A percentile compares a stretch with the other conserved stretches of the same genome.
Conservation (phyloP, 2,797 vertebrate genomes). For the Alauda arvensis region DNA sequence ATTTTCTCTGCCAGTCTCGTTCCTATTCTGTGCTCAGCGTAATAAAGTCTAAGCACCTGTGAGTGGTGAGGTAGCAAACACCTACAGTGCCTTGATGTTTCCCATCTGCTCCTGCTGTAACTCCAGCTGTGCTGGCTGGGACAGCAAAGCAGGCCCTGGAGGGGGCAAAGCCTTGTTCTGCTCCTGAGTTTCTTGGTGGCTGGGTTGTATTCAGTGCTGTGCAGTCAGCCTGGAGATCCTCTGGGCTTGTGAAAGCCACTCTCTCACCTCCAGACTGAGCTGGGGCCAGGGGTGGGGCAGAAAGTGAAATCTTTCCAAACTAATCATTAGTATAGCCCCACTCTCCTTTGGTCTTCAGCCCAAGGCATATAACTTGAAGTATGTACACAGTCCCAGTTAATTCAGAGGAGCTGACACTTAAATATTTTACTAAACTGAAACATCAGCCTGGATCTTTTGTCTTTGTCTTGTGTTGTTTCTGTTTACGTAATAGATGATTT, state of each 20-base stretch:
- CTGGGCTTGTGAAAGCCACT: not conserved
- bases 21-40: not conserved
- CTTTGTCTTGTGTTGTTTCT: not conserved
- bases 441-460: not conserved
- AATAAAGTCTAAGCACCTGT: not conserved
- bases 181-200: not conserved
- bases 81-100: accelerated
- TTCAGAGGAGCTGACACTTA: not conserved
- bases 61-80: not conserved
- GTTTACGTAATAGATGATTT: not conserved
- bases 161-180: not conserved
- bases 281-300: not conserved
- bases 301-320: not conserved
- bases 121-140: not conserved
- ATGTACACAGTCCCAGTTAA: not conserved
- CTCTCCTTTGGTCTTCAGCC: not conserved
- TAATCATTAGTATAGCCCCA: accelerated
- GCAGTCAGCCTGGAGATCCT: not conserved
- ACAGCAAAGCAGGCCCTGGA: not conserved
- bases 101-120: not conserved
- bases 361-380: not conserved
- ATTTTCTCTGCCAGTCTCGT: not conserved
- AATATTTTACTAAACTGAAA: not conserved
- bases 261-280: accelerated
- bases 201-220: accelerated